These are phyloP conservation scores for Epizoanthus stellaris DNA, from an alignment of 92 coral and sea anemone species.

Conservation along the genomic window DNA sequence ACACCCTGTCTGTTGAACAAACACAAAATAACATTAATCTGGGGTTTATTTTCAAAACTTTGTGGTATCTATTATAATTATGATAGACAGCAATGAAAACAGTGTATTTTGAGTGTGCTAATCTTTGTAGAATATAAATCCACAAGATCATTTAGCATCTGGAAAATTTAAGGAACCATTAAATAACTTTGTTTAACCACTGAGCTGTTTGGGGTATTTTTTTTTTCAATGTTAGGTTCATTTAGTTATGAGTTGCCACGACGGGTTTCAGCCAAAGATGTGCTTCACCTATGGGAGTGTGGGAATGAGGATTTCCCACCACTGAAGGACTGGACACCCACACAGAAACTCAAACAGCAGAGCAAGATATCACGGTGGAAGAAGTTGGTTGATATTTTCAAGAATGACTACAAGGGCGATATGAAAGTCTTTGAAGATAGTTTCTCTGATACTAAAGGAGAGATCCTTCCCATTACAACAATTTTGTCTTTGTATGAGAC, in stretches of 20 bases:
- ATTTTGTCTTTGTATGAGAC: slow-evolving; percentile 93
- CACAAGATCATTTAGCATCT: no score
- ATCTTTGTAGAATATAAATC: no score
- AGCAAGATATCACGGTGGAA: slow-evolving; percentile 89
- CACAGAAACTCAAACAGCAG: slow-evolving; percentile 90
- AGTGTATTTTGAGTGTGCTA: no score
- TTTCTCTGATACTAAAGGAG: slow-evolving; percentile 92
- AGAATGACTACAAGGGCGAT: slow-evolving; percentile 85
- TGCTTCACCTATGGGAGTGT: slow-evolving; percentile 92
- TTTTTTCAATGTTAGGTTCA: slow-evolving; percentile 23
- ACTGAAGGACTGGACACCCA: slow-evolving; percentile 93
- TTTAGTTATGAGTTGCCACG: slow-evolving; percentile 82
- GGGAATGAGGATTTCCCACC: slow-evolving; percentile 96
- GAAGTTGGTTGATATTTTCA: slow-evolving; percentile 90
- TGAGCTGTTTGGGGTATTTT: background rate
- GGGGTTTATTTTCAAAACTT: no score
- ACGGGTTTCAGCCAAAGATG: slow-evolving; percentile 90
- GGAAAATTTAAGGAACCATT: no score
- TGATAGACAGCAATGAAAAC: no score
- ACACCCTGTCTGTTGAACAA: no score
- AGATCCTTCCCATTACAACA: slow-evolving; percentile 93
- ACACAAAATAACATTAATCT: no score
- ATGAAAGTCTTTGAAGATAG: slow-evolving; percentile 83
- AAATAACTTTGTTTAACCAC: background rate
- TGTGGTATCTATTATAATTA: no score